Evolutionary conservation across 1,140 invertebrate species (phyloP), one percentile per base, ranked within the genome.

Genomic region (Archivesica marissinica): DNA sequence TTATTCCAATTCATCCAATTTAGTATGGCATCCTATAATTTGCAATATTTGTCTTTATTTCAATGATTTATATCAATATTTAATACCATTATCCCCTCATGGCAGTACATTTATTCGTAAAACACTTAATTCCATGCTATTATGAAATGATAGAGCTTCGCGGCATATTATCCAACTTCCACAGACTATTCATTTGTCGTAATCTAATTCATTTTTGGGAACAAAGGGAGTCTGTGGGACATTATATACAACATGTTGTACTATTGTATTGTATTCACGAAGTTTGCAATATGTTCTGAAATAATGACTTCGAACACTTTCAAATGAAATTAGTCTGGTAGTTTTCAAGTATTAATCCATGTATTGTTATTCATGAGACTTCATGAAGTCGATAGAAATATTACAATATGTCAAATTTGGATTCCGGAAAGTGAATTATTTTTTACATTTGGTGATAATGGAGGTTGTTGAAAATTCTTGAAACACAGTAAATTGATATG

Each of bases 31-130:
- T 35, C 59, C 38, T 15, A 20, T 64, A 64, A 64, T 64, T 33
- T 64, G 7, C 59, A 64, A 35, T 64, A 64, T 64, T 64, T 64
- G 59, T 64, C 59, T 64, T 33, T 64, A 33, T 64, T 64, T 35
- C 59, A 25, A 17, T 64, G 59, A 64, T 64, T 64, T 64, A 64
- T 64, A 64, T 64, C 59, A 64, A 64, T 64, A 64, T 64, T 64
- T 64, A 64, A 64, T 64, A 64, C 59, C 59, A 64, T 35, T 64
- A 64, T 35, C 11, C 30, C 30, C 59, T 64, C 59, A 17, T 15
- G 30, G 13, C 59, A 35, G 30, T 64, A 33, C 30, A 64, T 64
- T 64, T 64, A 64, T 64, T 64, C 30, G 7, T 35, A 64, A 64
- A 64, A 35, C 59, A 64, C 38, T 64, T 64, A 64, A 64, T 64